Evolutionary conservation across 2,113 vertebrate genomes (phyloP).

Genomic region (Bubo blakistoni): DNA sequence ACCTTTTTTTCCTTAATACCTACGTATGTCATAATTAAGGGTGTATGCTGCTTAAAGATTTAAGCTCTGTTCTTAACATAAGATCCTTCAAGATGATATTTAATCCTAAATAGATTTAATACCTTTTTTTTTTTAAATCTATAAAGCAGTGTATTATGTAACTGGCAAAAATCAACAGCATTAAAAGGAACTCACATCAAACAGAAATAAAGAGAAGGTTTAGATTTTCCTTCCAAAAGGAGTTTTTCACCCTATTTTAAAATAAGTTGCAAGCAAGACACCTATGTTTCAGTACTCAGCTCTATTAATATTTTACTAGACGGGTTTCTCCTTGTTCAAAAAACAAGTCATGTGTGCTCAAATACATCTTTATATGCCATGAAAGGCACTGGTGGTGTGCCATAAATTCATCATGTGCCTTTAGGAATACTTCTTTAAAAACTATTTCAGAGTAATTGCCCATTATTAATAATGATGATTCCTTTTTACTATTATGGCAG

Average conservation of each 20-base stretch:
- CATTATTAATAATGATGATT: constrained; percentile 41
- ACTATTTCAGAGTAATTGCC: constrained; percentile 36
- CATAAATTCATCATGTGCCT: constrained; percentile 50
- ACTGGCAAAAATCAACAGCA: constrained; percentile 42
- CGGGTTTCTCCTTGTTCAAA: constrained; percentile 23
- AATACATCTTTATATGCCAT: constrained; percentile 31
- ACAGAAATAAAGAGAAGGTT: background rate
- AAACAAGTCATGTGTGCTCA: constrained; percentile 15
- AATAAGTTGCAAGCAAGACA: constrained; percentile 19
- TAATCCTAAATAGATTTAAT: constrained; percentile 63
- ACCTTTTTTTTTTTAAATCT: background rate
- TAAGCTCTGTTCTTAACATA: constrained; percentile 40
- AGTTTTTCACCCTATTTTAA: constrained; percentile 11
- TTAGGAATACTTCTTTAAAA: constrained; percentile 52
- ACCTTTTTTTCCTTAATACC: constrained; percentile 55
- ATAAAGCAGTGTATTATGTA: constrained; percentile 40
- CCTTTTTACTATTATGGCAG: constrained; percentile 25
- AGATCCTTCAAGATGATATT: constrained; percentile 48
- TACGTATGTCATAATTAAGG: constrained; percentile 61
- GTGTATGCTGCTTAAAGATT: constrained; percentile 12
- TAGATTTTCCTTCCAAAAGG: background rate
- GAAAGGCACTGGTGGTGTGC: background rate
- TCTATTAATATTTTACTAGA: constrained; percentile 25
- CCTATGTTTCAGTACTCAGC: background rate
- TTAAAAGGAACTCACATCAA: constrained; percentile 29